A percentile compares a stretch with the other conserved stretches of the same genome.
Evolutionary conservation across 1,140 invertebrate species (phyloP).

Genomic region (Hypsibius dujardini): DNA sequence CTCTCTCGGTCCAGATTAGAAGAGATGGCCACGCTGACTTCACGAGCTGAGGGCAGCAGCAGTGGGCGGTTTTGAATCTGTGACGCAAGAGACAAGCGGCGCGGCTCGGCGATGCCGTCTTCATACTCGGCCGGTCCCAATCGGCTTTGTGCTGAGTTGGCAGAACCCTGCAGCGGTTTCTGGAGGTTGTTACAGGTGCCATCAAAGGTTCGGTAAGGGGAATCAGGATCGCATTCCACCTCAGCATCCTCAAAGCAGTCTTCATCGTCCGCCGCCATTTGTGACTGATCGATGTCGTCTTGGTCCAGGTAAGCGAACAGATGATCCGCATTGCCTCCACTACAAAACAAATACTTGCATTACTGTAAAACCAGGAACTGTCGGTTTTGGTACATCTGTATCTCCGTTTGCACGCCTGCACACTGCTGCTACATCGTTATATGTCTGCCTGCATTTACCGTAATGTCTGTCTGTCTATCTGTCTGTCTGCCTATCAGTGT

Average conservation of each 20-base stretch:
- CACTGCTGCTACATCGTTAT: too few relatives aligned
- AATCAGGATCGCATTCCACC: background rate
- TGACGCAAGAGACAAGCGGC: conserved; percentile 10
- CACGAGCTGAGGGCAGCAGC: conserved; percentile 28
- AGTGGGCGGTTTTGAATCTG: background rate
- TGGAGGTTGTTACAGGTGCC: conserved; percentile 27
- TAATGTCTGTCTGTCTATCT: background rate
- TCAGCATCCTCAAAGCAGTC: background rate
- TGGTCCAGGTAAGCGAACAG: background rate
- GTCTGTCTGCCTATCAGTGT: background rate
- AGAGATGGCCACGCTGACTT: conserved; percentile 24
- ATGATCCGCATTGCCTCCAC: background rate
- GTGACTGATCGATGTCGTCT: background rate
- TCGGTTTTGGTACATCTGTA: background rate
- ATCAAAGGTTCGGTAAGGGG: conserved; percentile 22
- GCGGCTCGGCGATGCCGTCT: conserved; percentile 21
- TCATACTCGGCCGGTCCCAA: conserved; percentile 25
- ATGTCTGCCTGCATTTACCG: background rate
- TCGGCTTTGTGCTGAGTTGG: conserved; percentile 23
- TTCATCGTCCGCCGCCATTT: background rate
- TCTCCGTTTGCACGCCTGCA: too few relatives aligned
- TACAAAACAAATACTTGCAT: background rate
- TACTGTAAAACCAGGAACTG: background rate
- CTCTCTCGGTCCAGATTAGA: background rate
- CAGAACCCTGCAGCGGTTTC: conserved; percentile 25